A percentile compares a stretch with the other conserved stretches of the same genome.
These are phyloP conservation scores for Stenopsyche tienmushanensis DNA, from an alignment of 1,140 invertebrate species.

Conservation along the genomic window DNA sequence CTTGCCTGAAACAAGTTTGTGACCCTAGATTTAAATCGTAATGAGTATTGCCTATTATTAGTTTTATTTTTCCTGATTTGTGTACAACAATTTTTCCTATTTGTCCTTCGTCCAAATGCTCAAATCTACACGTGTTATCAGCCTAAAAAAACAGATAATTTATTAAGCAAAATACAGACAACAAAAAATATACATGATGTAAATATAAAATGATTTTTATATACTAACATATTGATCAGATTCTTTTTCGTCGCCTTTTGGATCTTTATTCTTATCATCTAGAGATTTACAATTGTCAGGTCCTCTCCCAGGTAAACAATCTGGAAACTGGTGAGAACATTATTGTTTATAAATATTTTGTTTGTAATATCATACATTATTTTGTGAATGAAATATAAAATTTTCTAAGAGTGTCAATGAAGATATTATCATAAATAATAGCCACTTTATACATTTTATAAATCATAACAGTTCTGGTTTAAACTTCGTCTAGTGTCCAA, in stretches of 20 bases:
- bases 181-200: background rate
- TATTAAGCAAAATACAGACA: constrained; percentile 14
- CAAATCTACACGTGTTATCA: constrained; percentile 47
- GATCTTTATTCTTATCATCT: constrained; percentile 38
- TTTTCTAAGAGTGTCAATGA: no score
- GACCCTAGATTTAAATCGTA: constrained; percentile 56
- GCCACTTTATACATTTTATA: no score
- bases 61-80: constrained; percentile 57
- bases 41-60: constrained; percentile 55
- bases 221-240: constrained; percentile 40
- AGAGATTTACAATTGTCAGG: constrained; percentile 35
- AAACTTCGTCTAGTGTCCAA: no score
- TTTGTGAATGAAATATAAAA: background rate
- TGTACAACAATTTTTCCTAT: constrained; percentile 59
- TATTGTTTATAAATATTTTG: background rate
- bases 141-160: constrained; percentile 36
- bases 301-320: constrained; percentile 53
- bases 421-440: no score
- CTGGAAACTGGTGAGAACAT: constrained; percentile 48
- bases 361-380: constrained; percentile 4
- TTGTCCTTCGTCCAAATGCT: constrained; percentile 57
- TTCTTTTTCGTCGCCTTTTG: no score
- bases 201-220: constrained; percentile 13
- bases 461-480: no score
- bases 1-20: constrained; percentile 49